Conservation (phyloP, 2,888 invertebrate species). For the Perithous albicinctus region DNA sequence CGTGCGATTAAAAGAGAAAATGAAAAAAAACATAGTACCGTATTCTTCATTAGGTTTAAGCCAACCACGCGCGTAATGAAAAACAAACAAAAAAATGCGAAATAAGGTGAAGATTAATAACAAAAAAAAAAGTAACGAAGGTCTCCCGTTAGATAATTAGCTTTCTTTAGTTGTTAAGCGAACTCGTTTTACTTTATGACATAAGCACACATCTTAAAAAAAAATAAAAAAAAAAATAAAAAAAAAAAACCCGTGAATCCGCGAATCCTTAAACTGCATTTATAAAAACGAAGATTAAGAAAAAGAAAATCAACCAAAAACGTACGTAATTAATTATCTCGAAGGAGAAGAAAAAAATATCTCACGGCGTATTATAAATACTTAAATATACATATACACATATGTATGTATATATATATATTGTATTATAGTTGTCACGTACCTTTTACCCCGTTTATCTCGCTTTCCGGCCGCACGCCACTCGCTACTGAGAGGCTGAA, state of each 20-base stretch:
- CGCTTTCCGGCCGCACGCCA: conserved; percentile 71
- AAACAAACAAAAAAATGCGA: conserved; percentile 17
- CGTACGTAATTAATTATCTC: conserved; percentile 55
- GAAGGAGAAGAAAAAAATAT: conserved; percentile 24
- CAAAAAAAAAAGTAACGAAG: conserved; percentile 43
- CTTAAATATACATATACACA: conserved; percentile 26
- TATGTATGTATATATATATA: conserved; percentile 45
- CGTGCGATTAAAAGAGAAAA: conserved; percentile 66
- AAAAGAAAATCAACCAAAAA: conserved; percentile 31
- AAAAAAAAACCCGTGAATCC: conserved; percentile 46
- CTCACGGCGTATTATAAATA: conserved; percentile 49
- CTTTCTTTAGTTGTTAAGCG: conserved; percentile 70
- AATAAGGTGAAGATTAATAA: background rate
- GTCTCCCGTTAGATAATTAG: conserved; percentile 64
- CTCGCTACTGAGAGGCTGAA: conserved; percentile 70
- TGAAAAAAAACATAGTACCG: conserved; percentile 47
- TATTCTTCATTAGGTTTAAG: conserved; percentile 75
- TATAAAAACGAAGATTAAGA: conserved; percentile 40
- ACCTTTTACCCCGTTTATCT: conserved; percentile 57
- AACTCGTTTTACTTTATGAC: conserved; percentile 63
- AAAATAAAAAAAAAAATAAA: too few species aligned
- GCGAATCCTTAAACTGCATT: conserved; percentile 52
- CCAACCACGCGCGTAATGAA: conserved; percentile 51
- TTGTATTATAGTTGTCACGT: conserved; percentile 62
- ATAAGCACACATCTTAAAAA: conserved; percentile 55